These are phyloP conservation scores for Exephanes ischioxanthus DNA, from an alignment of 2,888 invertebrate genomes.

Conservation along the genomic window DNA sequence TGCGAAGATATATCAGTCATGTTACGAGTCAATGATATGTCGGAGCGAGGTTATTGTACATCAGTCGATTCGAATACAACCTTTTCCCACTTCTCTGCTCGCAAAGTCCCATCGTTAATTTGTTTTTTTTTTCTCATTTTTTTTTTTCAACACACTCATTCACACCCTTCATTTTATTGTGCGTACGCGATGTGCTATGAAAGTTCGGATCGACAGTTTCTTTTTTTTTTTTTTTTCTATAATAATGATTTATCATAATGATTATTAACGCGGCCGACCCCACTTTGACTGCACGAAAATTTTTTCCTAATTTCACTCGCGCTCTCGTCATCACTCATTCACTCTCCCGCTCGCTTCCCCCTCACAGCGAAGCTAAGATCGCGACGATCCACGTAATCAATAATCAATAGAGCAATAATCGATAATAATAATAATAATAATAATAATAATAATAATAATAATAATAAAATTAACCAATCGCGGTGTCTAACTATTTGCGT, in stretches of 20 bases:
- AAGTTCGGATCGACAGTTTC: constrained; percentile 67
- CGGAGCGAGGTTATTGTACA: constrained; percentile 31
- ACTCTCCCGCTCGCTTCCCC: constrained; percentile 47
- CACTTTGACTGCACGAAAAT: constrained; percentile 65
- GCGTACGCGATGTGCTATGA: constrained; percentile 50
- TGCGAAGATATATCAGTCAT: constrained; percentile 26
- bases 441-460: constrained; percentile 66
- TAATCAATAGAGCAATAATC: constrained; percentile 46
- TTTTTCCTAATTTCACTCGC: constrained; percentile 53
- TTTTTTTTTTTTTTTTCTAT: constrained; percentile 53
- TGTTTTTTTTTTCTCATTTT: constrained; percentile 10
- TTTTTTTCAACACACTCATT: background rate
- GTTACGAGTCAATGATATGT: constrained; percentile 39
- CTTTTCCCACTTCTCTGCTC: constrained; percentile 62
- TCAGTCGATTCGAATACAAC: constrained; percentile 76
- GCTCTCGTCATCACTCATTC: constrained; percentile 58
- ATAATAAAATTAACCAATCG: constrained; percentile 77
- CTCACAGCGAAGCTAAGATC: constrained; percentile 52
- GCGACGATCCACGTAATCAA: constrained; percentile 48
- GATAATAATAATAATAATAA: constrained; percentile 38
- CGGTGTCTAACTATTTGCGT: constrained; percentile 63
- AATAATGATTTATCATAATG: constrained; percentile 56
- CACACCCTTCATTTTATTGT: constrained; percentile 39
- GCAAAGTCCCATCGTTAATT: constrained; percentile 27
- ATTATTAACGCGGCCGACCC: constrained; percentile 66